phyloP scores from a whole-genome alignment of 2,797 vertebrate species.

The Mus spretus region DNA sequence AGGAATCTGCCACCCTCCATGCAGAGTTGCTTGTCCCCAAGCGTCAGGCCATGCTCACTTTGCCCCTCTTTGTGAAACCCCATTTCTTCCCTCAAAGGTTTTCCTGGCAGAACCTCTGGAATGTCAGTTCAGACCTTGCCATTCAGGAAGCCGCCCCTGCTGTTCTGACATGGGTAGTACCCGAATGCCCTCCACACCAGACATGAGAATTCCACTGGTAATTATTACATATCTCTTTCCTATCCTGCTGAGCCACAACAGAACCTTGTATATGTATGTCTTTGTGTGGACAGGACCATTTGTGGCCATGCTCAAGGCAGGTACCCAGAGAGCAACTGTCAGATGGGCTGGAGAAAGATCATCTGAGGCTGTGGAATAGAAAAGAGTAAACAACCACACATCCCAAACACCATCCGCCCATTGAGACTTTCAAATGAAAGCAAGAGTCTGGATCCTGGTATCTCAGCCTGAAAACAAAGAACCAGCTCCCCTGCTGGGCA shows the following conservation, averaged over 20 bases:
- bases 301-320: neutral
- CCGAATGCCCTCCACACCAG: rapidly evolving
- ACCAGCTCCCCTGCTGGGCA: neutral
- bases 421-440: neutral
- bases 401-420: rapidly evolving
- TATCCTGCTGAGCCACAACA: neutral
- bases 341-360: neutral
- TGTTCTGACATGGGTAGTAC: neutral
- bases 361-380: neutral
- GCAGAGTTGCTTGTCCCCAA: neutral
- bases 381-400: neutral
- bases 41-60: neutral
- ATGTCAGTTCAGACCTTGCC: neutral
- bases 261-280: neutral
- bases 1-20: neutral
- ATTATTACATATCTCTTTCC: neutral
- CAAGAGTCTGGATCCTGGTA: neutral
- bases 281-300: neutral
- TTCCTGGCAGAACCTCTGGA: neutral
- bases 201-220: rapidly evolving
- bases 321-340: neutral
- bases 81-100: neutral
- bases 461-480: neutral
- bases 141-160: neutral
- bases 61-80: neutral